phyloP scores from a whole-genome alignment of 2,797 vertebrate genomes.

The Hafferia zeledoni region DNA sequence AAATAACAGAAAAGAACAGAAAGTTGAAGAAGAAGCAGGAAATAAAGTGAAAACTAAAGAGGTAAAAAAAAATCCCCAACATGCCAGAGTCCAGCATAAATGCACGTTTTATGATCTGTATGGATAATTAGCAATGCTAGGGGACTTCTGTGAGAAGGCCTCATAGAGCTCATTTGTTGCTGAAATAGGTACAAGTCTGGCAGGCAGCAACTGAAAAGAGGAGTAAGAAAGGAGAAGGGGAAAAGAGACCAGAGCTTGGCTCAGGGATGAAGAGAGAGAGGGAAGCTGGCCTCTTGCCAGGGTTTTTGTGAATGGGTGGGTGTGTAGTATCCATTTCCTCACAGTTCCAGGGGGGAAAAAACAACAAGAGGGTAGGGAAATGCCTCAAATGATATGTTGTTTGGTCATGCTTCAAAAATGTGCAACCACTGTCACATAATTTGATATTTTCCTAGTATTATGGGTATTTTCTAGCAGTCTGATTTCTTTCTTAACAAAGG shows the following conservation, averaged over 20 bases:
- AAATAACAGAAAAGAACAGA: not conserved
- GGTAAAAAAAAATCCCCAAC: not conserved
- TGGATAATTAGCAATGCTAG: not conserved
- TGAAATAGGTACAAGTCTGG: not conserved
- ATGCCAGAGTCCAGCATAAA: not conserved
- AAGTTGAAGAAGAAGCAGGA: not conserved
- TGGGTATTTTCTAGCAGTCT: not conserved
- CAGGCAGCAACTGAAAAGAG: not conserved
- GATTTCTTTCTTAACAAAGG: not conserved
- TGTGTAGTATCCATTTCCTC: constrained; percentile 58
- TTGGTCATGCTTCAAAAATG: constrained; percentile 42
- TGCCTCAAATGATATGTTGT: not conserved
- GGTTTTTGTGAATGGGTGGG: constrained; percentile 70
- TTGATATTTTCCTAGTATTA: constrained; percentile 13
- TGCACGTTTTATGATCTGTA: not conserved
- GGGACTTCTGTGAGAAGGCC: not conserved
- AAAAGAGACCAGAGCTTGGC: not conserved
- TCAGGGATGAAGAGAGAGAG: constrained; percentile 1
- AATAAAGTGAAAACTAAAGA: not conserved
- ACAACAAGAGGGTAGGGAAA: constrained; percentile 23
- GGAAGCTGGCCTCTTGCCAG: constrained; percentile 45
- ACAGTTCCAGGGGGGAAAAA: constrained; percentile 29
- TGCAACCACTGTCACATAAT: constrained; percentile 1
- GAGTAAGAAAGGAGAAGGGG: not conserved
- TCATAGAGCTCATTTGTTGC: not conserved